A percentile compares a stretch with the other conserved stretches of the same genome.
Conservation (phyloP, 2,797 vertebrate species). For the Kryptolebias ocellatus region DNA sequence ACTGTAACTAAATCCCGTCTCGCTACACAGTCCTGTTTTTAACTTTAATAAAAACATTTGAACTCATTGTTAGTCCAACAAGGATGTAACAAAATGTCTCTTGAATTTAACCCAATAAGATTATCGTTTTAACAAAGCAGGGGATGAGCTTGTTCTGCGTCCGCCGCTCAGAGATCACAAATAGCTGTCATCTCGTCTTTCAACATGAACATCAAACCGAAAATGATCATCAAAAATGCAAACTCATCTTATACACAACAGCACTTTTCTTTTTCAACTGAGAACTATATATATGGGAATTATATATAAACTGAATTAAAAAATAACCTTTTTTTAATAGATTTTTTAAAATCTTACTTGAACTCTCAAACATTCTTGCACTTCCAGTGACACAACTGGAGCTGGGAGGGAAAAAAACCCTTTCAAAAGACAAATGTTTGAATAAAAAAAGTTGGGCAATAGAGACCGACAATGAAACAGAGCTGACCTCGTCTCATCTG, state of each 20-base stretch:
- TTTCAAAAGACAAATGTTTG: background rate
- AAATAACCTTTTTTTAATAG: background rate
- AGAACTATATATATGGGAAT: background rate
- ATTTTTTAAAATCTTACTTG: too few relatives aligned
- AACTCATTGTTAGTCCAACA: background rate
- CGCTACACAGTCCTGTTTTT: too few relatives aligned
- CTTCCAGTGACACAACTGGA: background rate
- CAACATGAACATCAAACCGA: background rate
- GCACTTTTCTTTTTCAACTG: too few relatives aligned
- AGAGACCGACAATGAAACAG: background rate
- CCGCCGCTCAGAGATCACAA: background rate
- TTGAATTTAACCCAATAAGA: background rate
- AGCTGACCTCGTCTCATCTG: background rate
- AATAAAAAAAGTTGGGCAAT: background rate
- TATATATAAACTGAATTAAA: background rate
- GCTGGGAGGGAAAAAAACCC: background rate
- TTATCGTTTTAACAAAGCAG: too few relatives aligned
- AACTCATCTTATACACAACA: background rate
- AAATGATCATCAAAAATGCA: background rate
- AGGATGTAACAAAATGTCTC: background rate
- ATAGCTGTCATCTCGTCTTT: background rate
- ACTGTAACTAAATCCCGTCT: too few relatives aligned
- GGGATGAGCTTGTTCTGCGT: too few relatives aligned
- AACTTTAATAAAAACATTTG: too few relatives aligned
- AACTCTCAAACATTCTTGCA: background rate